Percentiles rank a stretch among this genome's conserved stretches.
Evolutionary conservation across 2,113 vertebrate species (phyloP).

Genomic region (Phocoena phocoena): DNA sequence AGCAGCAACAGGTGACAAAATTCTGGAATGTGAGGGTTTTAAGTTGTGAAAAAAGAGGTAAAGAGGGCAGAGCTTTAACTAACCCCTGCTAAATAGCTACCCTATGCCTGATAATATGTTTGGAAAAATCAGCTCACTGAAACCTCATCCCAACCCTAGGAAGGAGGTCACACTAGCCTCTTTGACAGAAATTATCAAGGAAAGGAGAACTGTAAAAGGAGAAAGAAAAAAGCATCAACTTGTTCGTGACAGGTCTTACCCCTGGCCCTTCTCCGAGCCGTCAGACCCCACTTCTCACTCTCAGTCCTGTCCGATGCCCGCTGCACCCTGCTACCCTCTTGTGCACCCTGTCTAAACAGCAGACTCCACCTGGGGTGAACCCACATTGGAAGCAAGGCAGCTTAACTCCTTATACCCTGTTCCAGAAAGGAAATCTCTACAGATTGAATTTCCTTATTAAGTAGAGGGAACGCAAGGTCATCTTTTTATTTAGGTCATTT

Average conservation of each 20-base stretch:
- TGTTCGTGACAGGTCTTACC: not conserved
- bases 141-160: not conserved
- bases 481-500: not conserved
- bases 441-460: not conserved
- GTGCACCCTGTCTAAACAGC: not conserved
- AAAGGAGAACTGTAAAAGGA: not conserved
- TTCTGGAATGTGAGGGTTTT: not conserved
- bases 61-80: not conserved
- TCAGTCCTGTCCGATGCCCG: not conserved
- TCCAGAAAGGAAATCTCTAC: not conserved
- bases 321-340: not conserved
- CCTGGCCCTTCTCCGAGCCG: not conserved
- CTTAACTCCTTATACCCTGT: not conserved
- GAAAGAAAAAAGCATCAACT: not conserved
- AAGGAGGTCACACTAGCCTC: not conserved
- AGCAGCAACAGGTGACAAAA: not conserved
- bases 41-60: not conserved
- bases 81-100: not conserved
- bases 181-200: not conserved
- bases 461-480: not conserved
- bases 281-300: not conserved
- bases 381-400: not conserved
- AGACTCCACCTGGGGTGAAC: no score
- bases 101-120: not conserved
- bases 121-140: not conserved